Conservation (phyloP, 2,113 vertebrate species). For the Dasyprocta punctata region DNA sequence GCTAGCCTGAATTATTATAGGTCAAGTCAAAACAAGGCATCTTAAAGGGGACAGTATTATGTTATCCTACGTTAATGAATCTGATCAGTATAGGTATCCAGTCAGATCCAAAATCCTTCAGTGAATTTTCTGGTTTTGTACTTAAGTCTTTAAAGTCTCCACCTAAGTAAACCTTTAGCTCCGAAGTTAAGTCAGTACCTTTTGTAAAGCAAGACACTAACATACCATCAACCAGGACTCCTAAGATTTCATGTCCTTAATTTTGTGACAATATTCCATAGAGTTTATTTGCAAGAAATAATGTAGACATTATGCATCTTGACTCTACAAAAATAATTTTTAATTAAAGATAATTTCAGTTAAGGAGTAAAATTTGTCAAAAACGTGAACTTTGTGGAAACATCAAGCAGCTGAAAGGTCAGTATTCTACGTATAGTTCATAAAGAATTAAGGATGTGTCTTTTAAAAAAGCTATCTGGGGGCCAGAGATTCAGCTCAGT, state of each 20-base stretch:
- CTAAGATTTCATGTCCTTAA: not conserved
- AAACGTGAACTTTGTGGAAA: not conserved
- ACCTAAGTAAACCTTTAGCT: not conserved
- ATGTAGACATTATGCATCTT: not conserved
- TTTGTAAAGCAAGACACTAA: not conserved
- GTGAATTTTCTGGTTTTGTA: not conserved
- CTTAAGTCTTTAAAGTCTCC: constrained; percentile 4
- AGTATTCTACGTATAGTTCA: not conserved
- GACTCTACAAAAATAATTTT: constrained; percentile 30
- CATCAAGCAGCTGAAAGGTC: not conserved
- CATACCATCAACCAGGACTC: not conserved
- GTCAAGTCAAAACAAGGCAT: constrained; percentile 16
- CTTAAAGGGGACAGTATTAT: not conserved
- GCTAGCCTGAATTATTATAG: not conserved
- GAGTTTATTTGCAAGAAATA: constrained; percentile 45
- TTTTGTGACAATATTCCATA: constrained; percentile 21
- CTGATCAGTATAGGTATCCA: not conserved
- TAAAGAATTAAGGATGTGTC: not conserved
- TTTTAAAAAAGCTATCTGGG: not conserved
- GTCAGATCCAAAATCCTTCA: constrained; percentile 1
- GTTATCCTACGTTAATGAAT: not conserved
- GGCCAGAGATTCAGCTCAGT: no score
- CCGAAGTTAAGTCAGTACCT: not conserved
- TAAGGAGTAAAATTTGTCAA: constrained; percentile 44
- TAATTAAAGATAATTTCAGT: constrained; percentile 21